Base-by-base conservation (phyloP, 2,888 invertebrate genomes). In the Eumacrocentrus americanus region DNA sequence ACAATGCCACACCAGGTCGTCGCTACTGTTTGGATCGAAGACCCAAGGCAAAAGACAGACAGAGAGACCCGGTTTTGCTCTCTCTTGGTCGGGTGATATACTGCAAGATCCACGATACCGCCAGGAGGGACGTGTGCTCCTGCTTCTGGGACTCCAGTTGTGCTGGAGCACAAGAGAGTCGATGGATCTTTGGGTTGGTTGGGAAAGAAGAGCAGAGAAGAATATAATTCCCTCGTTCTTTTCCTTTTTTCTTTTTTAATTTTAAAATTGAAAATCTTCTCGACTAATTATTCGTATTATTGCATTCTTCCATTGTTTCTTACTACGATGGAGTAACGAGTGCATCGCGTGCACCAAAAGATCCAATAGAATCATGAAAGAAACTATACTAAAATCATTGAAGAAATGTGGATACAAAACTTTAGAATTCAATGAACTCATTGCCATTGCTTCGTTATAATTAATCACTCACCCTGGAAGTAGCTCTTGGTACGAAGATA, bases 401-500 rank as follows among this genome's bases (percentile, higher is more conserved):
- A 20, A 29, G n/a, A 1, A 38, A 25, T 18, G 25, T 16, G 54
- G 60, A 57, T 59, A 55, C 12, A 22, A 14, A 52, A 50, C 12
- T 47, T 44, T 11, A 38, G 16, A 20, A 34, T n/a, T n/a, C n/a
- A n/a, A n/a, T n/a, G n/a, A n/a, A n/a, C n/a, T n/a, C n/a, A n/a
- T n/a, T n/a, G n/a, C n/a, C n/a, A n/a, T n/a, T n/a, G n/a, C n/a
- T 37, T 12, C 6, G 9, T 14, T 40, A 3, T 40, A 40, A 11
- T 7, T 14, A 40, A 18, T 9, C n/a, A 76, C 89, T 86, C 83
- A 98, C 98, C 96, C 92, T 98, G 97, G 85, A 99, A 99, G 86
- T 98, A 99, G 84, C 97, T 96, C 85, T 99, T 99, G 78, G 97
- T 98, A 76, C 98, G 89, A 73, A 99, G 88, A 83, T 98, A 99